These are phyloP conservation scores for Sipha maydis DNA, from an alignment of 2,888 invertebrate genomes.

Conservation along the genomic window DNA sequence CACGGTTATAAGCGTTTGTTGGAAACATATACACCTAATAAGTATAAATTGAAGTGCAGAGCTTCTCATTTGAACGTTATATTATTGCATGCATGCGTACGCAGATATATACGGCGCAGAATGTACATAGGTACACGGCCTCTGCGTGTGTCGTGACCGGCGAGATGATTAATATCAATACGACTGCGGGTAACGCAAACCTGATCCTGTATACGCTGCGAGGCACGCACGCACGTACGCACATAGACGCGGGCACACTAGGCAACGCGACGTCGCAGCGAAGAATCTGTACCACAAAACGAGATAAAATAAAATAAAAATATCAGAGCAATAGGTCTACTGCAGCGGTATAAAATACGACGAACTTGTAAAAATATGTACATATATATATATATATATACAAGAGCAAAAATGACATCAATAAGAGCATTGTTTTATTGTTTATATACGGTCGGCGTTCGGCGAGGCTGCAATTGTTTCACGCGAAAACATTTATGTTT, in stretches of 20 bases:
- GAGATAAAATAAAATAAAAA: conserved; percentile 22
- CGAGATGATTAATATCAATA: conserved; percentile 46
- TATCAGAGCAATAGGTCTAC: conserved; percentile 11
- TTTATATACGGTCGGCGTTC: neutral
- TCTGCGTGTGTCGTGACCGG: conserved; percentile 32
- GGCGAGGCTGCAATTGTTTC: neutral
- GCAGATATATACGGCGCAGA: neutral
- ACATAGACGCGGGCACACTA: neutral
- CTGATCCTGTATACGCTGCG: conserved; percentile 12
- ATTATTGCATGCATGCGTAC: neutral
- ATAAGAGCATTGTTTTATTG: conserved; percentile 37
- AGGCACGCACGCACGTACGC: neutral
- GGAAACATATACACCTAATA: neutral
- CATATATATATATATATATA: neutral
- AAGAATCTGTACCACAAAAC: conserved; percentile 15
- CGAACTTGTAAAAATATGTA: neutral
- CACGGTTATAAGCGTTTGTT: neutral
- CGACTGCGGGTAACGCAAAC: conserved; percentile 26
- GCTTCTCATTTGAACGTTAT: neutral
- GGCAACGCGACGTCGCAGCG: neutral
- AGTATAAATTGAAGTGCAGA: neutral
- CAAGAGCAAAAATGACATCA: neutral
- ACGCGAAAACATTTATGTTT: neutral
- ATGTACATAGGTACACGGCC: neutral
- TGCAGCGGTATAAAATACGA: neutral